Evolutionary conservation across 2,113 vertebrate species (phyloP), one percentile per base, ranked within the genome.

Genomic region (Tyto alba): DNA sequence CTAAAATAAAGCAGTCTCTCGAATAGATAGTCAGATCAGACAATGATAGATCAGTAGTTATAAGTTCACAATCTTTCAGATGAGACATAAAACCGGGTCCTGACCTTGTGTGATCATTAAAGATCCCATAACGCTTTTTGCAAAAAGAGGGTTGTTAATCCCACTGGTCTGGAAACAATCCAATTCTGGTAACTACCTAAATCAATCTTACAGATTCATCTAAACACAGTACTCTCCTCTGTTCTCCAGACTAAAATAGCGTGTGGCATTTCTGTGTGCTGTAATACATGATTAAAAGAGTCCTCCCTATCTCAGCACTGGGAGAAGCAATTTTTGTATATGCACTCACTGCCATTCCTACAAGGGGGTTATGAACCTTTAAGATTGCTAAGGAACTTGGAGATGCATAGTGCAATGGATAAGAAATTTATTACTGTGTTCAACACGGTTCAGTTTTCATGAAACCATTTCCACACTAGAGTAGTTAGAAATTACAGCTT

Each of bases 31-130:
- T 68, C 84, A 80, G 80, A 96, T 91, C 86, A 96, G 83, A 82
- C 85, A 83, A 29, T 90, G 81, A 97, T 68, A 91, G 62, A 79
- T 89, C 64, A 92, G 60, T 76, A 93, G 71, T 63, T 93, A 50
- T 32, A 92, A 94, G 90, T 94, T 96, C 96, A 90, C 72, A 74
- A 47, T 89, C 91, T 96, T 96, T 88, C 71, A 96, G 78, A 95
- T 92, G 78, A 97, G 93, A 94, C 88, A 95, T 94, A 97, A 97
- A 97, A 81, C 60, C 2, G 1, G 89, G 86, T 94, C 84, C 43
- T 93, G 95, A 96, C 96, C 93, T 88, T 83, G 68, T 50, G 53
- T 60, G 40, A 74, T 95, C 86, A 96, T 94, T 96, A 96, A 96
- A 93, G 88, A 55, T 62, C 93, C 81, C 92, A 81, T 89, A 95